Evolutionary conservation across 2,888 invertebrate species (phyloP), one percentile per base, ranked within the genome.

Genomic region (Formica aserva): DNA sequence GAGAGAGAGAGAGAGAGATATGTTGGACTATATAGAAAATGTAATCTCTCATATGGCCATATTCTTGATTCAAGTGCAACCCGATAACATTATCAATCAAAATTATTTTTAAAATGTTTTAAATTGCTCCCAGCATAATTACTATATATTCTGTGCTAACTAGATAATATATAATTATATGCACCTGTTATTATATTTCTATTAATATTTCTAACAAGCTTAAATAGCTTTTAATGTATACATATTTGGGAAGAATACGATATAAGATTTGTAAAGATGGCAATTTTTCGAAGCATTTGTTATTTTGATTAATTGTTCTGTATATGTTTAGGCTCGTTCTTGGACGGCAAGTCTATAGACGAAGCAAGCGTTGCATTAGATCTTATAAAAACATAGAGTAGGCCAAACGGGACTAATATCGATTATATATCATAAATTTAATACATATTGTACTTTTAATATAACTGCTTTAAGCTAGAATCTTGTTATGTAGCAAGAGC

Each of bases 251-350:
- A 75, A 62, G 45, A 80, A 74, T 60, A 22, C 9, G 13, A 78
- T 71, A 32, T 71, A 38, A 52, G 26, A 32, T 35, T 78, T 22
- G 22, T 74, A 60, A 76, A 81, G 48, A 52, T 81, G 45, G 18
- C 45, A 75, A 80, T 76, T 75, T 78, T 80, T 18, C 32, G 35
- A 80, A 80, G n/a, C 75, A 80, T 74, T 80, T 45, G n/a, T n/a
- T 77, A 45, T 80, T 80, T 80, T 80, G 78, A 80, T 80, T 78
- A 13, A 57, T 78, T 78, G 26, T 78, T 80, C 45, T 41, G 52
- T 60, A 52, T 52, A 72, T 55, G 45, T 75, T 72, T 80, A 80
- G 78, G 78, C 75, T 80, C 26, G 26, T 80, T 60, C 26, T 26
- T 80, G 75, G 75, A 74, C 76, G 78, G 78, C 57, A 60, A 26